These are phyloP conservation scores for Micropoecilia bifurca DNA, from an alignment of 2,797 vertebrate genomes.

Conservation along the genomic window DNA sequence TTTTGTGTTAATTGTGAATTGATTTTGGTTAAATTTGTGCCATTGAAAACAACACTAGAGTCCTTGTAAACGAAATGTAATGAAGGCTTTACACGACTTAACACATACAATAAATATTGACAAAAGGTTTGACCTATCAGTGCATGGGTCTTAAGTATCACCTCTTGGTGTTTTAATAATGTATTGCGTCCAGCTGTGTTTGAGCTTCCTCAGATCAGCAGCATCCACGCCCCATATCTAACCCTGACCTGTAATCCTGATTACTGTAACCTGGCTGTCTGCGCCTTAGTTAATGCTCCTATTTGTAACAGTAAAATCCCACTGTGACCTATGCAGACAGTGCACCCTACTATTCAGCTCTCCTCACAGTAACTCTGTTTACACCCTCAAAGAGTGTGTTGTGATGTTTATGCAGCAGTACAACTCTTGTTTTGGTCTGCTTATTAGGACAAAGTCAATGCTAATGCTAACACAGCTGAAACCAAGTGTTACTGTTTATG, in stretches of 20 bases:
- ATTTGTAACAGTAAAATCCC: conserved; percentile 40
- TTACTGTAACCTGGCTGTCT: conserved; percentile 64
- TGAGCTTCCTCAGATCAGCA: conserved; percentile 35
- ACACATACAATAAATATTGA: neutral
- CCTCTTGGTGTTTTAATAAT: conserved; percentile 42
- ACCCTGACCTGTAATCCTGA: conserved; percentile 63
- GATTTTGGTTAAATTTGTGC: neutral
- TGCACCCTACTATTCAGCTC: conserved; percentile 47
- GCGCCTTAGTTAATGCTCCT: conserved; percentile 32
- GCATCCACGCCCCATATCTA: conserved; percentile 44
- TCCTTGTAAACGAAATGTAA: neutral
- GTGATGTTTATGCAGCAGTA: conserved; percentile 41
- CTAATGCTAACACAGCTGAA: neutral
- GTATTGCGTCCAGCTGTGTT: conserved; percentile 21
- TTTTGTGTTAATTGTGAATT: neutral
- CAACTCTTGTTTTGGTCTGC: conserved; percentile 5
- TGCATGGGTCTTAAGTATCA: neutral
- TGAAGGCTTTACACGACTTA: neutral
- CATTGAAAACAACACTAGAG: neutral
- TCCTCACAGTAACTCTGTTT: conserved; percentile 14
- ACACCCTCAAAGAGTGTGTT: conserved; percentile 50
- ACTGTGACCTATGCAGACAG: conserved; percentile 37
- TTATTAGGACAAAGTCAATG: neutral
- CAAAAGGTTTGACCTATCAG: neutral
- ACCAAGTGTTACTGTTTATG: neutral